phyloP scores from a whole-genome alignment of 2,797 vertebrate species.

The Labeo calbasu region DNA sequence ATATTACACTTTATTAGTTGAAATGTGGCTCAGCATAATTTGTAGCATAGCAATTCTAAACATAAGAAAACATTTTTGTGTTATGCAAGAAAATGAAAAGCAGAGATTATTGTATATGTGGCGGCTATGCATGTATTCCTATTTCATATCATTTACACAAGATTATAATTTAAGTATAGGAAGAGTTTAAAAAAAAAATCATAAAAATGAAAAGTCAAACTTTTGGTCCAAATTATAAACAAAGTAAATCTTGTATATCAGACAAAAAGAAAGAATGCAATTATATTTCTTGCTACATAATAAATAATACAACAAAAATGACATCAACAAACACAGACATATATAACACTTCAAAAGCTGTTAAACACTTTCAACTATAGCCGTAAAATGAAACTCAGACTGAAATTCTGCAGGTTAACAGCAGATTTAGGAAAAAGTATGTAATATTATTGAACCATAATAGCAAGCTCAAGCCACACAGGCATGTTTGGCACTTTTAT shows the following conservation, averaged over 20 bases:
- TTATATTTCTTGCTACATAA: background rate
- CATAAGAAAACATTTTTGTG: background rate
- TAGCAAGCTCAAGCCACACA: constrained; percentile 2
- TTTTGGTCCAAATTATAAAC: background rate
- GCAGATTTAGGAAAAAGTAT: background rate
- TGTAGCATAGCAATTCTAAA: constrained; percentile 4
- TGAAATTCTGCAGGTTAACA: background rate
- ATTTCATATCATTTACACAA: background rate
- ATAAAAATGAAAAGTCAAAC: background rate
- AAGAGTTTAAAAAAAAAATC: background rate
- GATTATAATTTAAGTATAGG: background rate
- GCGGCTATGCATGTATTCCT: background rate
- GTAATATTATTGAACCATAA: background rate
- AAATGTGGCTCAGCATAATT: background rate
- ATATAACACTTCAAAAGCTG: constrained; percentile 11
- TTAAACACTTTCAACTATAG: constrained; percentile 6
- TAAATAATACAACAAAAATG: background rate
- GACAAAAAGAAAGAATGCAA: background rate
- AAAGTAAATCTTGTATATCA: background rate
- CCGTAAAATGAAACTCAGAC: background rate
- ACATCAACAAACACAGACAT: background rate
- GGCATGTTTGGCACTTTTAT: constrained; percentile 36
- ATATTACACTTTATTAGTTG: constrained; percentile 3
- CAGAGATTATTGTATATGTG: background rate
- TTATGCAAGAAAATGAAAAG: background rate